Conservation (phyloP, 2,888 invertebrate genomes). For the Carterocephalus palaemon region DNA sequence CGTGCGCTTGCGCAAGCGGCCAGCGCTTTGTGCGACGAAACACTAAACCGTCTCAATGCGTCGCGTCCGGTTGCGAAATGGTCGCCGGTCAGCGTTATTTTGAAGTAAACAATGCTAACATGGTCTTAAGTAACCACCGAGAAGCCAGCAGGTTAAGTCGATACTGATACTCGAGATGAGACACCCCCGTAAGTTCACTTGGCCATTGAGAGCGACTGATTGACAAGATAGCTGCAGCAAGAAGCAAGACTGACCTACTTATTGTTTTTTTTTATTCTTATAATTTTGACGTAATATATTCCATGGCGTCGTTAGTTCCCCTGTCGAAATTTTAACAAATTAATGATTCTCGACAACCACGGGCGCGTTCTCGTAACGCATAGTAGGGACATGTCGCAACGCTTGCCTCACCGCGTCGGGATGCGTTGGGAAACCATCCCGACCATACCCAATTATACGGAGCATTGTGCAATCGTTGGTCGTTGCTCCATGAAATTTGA, state of each 20-base stretch:
- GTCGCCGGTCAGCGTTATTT: conserved; percentile 50
- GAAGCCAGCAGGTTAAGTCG: too few relatives aligned
- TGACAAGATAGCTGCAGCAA: too few relatives aligned
- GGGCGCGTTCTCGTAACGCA: conserved; percentile 76
- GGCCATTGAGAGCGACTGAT: too few relatives aligned
- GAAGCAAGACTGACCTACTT: too few relatives aligned
- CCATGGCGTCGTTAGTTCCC: too few relatives aligned
- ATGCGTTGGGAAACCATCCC: conserved; percentile 78
- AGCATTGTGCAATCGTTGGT: conserved; percentile 56
- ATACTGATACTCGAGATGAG: too few relatives aligned
- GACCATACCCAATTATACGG: conserved; percentile 71
- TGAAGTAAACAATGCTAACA: too few relatives aligned
- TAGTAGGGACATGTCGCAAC: conserved; percentile 77
- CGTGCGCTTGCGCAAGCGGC: conserved; percentile 67
- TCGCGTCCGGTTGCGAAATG: conserved; percentile 57
- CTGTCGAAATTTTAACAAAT: too few relatives aligned
- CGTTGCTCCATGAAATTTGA: conserved; percentile 56
- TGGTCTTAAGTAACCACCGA: too few relatives aligned
- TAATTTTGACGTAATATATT: too few relatives aligned
- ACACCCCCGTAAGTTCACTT: too few relatives aligned
- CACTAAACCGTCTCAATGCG: conserved; percentile 55
- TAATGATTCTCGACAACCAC: conserved; percentile 22
- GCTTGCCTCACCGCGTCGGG: conserved; percentile 70
- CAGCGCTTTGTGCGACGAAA: conserved; percentile 54
- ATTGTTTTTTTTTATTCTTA: too few relatives aligned